These are phyloP conservation scores for Lasioglossum vierecki DNA, from an alignment of 2,888 invertebrate species.

Conservation along the genomic window DNA sequence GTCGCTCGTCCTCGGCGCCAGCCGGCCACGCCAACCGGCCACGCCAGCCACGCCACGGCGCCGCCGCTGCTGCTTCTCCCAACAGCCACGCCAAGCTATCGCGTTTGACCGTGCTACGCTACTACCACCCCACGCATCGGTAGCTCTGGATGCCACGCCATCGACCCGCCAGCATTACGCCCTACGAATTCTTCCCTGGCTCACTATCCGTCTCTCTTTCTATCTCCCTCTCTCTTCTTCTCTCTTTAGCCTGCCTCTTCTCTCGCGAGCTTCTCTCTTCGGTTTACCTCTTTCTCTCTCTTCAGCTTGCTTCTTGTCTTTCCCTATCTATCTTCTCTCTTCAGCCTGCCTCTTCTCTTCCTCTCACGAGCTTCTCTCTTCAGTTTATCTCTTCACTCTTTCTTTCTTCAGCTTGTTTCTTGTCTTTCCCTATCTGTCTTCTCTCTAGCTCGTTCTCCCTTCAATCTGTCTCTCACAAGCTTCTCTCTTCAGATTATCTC, in stretches of 20 bases:
- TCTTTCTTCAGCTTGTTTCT: not conserved
- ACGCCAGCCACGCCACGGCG: not conserved
- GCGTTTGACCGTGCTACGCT: conserved; percentile 45
- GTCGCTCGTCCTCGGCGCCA: not conserved
- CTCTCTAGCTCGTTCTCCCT: no score
- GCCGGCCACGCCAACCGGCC: not conserved
- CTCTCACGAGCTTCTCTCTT: not conserved
- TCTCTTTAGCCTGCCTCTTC: not conserved
- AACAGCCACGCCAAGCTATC: conserved; percentile 43
- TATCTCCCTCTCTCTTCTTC: not conserved
- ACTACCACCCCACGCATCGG: conserved; percentile 50
- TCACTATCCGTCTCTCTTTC: conserved; percentile 14
- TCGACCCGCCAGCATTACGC: conserved; percentile 54
- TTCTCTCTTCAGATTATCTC: no score
- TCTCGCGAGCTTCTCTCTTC: not conserved
- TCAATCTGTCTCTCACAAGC: no score
- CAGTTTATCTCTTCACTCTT: not conserved
- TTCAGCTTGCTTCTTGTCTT: not conserved
- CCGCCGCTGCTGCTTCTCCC: not conserved
- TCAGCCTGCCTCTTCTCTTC: not conserved
- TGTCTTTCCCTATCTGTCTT: no score
- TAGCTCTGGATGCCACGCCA: conserved; percentile 56
- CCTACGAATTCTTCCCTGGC: conserved; percentile 50
- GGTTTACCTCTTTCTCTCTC: not conserved
- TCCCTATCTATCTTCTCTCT: not conserved